Evolutionary conservation across 2,113 vertebrate genomes (phyloP), one percentile per base, ranked within the genome.

Genomic region (Guaruba guarouba): DNA sequence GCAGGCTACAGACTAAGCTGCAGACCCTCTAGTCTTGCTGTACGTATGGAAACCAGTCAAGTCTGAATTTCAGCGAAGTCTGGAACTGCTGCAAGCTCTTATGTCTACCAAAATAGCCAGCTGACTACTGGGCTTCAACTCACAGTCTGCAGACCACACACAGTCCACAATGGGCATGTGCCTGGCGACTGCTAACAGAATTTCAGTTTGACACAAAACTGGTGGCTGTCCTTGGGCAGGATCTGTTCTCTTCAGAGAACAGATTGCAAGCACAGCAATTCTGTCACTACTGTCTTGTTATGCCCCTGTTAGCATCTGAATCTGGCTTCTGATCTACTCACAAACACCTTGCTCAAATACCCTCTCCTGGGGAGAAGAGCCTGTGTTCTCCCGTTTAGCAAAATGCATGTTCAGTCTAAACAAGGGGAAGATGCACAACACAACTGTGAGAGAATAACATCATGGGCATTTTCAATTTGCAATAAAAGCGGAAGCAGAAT

Each of bases 391-490:
- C 43, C 22, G n/a, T 28, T n/a, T 61, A 37, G 9, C 1, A 6
- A 61, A 52, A 33, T 2, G 11, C 0, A 0, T 1, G 3, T n/a
- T 75, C 37, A 35, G 46, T 14, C 59, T 73, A 48, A 62, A 62
- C 51, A 75, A 44, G 25, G 18, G n/a, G 8, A 90, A 59, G 25
- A 51, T 13, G 35, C 49, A 24, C 9, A 57, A 8, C 22, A 39
- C 5, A 25, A 12, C 28, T 33, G 15, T 3, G 22, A 79, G 51
- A 54, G 28, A 68, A 41, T 24, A 68, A 4, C 14, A 12, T 19
- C 7, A 15, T 0, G 6, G 11, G 8, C 17, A 16, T 49, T 74
- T 77, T 31, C 28, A 82, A 9, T 62, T 83, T 41, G 69, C 22
- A 39, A 46, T 14, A 27, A 25, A 68, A 91, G 49, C 31, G 24